phyloP scores from a whole-genome alignment of 2,797 vertebrate species.

The Leuciscus waleckii region DNA sequence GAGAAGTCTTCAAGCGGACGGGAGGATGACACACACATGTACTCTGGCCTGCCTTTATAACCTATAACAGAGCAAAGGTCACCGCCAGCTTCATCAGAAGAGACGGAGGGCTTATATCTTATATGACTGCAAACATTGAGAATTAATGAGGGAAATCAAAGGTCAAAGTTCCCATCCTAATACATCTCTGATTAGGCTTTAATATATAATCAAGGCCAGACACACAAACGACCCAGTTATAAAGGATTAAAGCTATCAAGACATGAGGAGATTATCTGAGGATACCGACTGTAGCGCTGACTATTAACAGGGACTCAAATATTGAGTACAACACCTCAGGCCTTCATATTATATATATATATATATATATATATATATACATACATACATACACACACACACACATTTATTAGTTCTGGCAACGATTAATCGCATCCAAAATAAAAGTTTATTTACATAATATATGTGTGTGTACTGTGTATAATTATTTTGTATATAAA shows the following conservation, averaged over 20 bases:
- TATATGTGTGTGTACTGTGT: too few relatives aligned
- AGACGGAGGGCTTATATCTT: slow-evolving; percentile 65
- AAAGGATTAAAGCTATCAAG: slow-evolving; percentile 65
- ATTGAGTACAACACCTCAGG: not conserved
- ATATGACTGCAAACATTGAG: slow-evolving; percentile 71
- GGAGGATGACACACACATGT: slow-evolving; percentile 14
- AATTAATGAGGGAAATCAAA: slow-evolving; percentile 81
- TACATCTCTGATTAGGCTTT: slow-evolving; percentile 82
- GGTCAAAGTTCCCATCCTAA: slow-evolving; percentile 77
- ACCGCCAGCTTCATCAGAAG: slow-evolving; percentile 54
- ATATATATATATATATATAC: too few relatives aligned
- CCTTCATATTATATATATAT: not conserved
- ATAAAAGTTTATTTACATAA: not conserved
- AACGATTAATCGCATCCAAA: too few relatives aligned
- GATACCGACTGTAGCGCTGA: not conserved
- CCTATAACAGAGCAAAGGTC: slow-evolving; percentile 56
- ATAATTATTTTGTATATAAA: too few relatives aligned
- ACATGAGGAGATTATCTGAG: not conserved
- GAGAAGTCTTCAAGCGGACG: not conserved
- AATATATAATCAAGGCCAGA: slow-evolving; percentile 70
- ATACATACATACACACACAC: too few relatives aligned
- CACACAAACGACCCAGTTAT: slow-evolving; percentile 80
- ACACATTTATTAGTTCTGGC: too few relatives aligned
- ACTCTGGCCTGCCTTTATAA: slow-evolving; percentile 62
- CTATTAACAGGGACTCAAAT: not conserved